Evolutionary conservation across 2,797 vertebrate genomes (phyloP).

Genomic region (Eulemur albifrons): DNA sequence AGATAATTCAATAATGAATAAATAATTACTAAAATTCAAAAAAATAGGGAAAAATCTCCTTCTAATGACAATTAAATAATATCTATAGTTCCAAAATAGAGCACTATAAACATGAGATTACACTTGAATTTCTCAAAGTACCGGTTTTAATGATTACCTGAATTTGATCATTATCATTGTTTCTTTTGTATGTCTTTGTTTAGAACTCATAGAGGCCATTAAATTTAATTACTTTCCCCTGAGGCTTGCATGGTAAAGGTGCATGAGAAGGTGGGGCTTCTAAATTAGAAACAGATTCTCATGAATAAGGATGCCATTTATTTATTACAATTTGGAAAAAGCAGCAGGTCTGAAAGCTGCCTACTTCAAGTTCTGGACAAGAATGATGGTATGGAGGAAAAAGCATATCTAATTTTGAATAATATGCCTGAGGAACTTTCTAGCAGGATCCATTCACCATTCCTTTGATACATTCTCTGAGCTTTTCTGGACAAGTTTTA

Average conservation of each 20-base stretch:
- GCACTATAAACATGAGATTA: background rate
- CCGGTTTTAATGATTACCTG: background rate
- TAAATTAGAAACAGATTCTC: constrained; percentile 65
- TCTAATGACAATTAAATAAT: background rate
- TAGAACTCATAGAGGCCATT: constrained; percentile 25
- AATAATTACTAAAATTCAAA: background rate
- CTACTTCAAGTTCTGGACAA: constrained; percentile 74
- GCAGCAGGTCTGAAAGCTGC: constrained; percentile 68
- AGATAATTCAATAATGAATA: background rate
- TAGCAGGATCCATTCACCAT: constrained; percentile 66
- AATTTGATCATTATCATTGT: constrained; percentile 5
- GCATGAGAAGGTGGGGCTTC: constrained; percentile 9
- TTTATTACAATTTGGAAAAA: constrained; percentile 54
- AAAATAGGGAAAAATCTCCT: background rate
- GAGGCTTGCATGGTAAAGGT: constrained; percentile 40
- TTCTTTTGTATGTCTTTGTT: constrained; percentile 21
- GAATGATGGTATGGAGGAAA: constrained; percentile 72
- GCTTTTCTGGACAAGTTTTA: constrained; percentile 5
- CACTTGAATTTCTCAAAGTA: background rate
- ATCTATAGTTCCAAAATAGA: background rate
- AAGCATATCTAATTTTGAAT: constrained; percentile 78
- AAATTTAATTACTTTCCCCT: constrained; percentile 57
- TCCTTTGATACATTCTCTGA: constrained; percentile 64
- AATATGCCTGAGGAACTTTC: constrained; percentile 74
- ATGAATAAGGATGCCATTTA: constrained; percentile 63